phyloP scores from a whole-genome alignment of 2,113 vertebrate genomes.

The Zosterops borbonicus region DNA sequence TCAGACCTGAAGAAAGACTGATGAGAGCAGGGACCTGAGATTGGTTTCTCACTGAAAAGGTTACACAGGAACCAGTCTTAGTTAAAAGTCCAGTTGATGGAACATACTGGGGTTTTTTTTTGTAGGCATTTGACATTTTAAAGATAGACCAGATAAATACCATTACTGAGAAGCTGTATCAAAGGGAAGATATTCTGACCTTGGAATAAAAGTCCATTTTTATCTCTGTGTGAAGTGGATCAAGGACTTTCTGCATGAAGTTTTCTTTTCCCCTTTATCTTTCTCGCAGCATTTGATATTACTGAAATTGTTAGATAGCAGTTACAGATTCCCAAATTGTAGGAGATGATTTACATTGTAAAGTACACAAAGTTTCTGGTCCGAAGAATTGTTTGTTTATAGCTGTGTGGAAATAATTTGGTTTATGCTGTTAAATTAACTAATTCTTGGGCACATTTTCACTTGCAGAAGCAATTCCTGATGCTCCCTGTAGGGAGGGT shows the following conservation, averaged over 20 bases:
- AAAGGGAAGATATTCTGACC: slow-evolving; percentile 1
- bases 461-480: neutral
- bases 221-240: neutral
- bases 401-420: neutral
- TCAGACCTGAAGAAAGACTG: neutral
- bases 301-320: neutral
- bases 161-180: neutral
- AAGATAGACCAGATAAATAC: slow-evolving; percentile 19
- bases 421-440: neutral
- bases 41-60: slow-evolving; percentile 11
- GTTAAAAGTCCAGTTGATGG: neutral
- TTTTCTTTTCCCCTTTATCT: neutral
- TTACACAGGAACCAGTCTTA: neutral
- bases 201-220: slow-evolving; percentile 29
- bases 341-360: neutral
- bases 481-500: neutral
- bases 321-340: neutral
- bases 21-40: neutral
- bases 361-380: neutral
- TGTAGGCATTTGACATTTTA: slow-evolving; percentile 43
- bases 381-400: neutral
- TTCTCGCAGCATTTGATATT: neutral
- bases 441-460: neutral
- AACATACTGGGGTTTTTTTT: neutral
- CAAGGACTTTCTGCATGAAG: neutral